Percentiles rank a stretch among this genome's conserved stretches.
These are phyloP conservation scores for Peromyscus maniculatus DNA, from an alignment of 2,113 vertebrate species.

Conservation along the genomic window DNA sequence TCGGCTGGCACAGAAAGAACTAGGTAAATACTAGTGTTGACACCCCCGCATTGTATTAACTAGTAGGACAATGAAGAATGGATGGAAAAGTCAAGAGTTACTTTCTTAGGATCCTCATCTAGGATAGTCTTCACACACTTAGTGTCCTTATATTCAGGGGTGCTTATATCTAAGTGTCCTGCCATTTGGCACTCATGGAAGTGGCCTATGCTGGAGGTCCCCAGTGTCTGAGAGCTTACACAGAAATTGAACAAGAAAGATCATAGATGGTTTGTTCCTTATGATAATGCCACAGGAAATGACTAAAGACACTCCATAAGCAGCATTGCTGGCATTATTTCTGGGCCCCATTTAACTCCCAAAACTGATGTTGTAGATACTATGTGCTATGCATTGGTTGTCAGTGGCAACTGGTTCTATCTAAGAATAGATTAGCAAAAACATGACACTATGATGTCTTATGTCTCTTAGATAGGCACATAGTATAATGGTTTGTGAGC, in stretches of 20 bases:
- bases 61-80: constrained; percentile 28
- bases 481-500: not conserved
- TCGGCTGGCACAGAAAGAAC: not conserved
- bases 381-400: not conserved
- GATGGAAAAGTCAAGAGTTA: not conserved
- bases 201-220: not conserved
- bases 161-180: not conserved
- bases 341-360: not conserved
- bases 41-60: not conserved
- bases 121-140: not conserved
- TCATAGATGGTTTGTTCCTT: not conserved
- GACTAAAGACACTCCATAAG: not conserved
- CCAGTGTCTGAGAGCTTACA: not conserved
- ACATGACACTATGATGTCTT: not conserved
- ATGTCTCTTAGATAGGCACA: not conserved
- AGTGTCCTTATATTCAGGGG: not conserved
- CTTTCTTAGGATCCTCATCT: not conserved
- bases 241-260: not conserved
- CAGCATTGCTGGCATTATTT: not conserved
- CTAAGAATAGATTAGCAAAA: not conserved
- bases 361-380: not conserved
- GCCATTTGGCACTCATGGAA: not conserved
- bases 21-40: not conserved
- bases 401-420: not conserved
- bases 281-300: not conserved